A percentile compares a stretch with the other conserved stretches of the same genome.
phyloP scores from a whole-genome alignment of 2,113 vertebrate genomes.

The Microcebus ravelobensis region DNA sequence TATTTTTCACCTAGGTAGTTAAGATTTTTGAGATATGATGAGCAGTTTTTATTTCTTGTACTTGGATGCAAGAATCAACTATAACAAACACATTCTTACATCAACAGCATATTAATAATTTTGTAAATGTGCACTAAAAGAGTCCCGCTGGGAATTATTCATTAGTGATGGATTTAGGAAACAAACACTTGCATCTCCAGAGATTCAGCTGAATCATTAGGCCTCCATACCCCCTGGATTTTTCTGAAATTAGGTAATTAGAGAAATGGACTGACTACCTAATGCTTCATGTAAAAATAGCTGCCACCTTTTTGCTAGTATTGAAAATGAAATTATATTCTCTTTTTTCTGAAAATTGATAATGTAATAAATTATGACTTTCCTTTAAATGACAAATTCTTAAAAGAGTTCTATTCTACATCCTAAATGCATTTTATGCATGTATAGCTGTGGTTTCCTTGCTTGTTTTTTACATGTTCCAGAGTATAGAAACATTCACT shows the following conservation, averaged over 20 bases:
- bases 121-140: conserved; percentile 33
- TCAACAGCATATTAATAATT: not conserved
- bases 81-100: not conserved
- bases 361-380: not conserved
- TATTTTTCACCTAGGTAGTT: conserved; percentile 45
- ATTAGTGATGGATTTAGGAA: conserved; percentile 19
- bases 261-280: not conserved
- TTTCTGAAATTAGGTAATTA: conserved; percentile 30
- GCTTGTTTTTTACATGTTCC: not conserved
- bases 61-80: not conserved
- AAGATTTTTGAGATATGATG: not conserved
- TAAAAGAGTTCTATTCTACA: not conserved
- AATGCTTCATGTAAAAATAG: not conserved
- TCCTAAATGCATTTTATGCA: not conserved
- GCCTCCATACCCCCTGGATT: not conserved
- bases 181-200: not conserved
- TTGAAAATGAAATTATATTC: not conserved
- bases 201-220: not conserved
- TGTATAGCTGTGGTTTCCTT: not conserved
- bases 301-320: not conserved
- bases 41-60: conserved; percentile 41
- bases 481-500: not conserved
- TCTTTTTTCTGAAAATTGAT: not conserved
- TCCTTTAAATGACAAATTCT: conserved; percentile 11
- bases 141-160: not conserved